phyloP scores from a whole-genome alignment of 2,113 vertebrate species.

The Salminus brasiliensis region DNA sequence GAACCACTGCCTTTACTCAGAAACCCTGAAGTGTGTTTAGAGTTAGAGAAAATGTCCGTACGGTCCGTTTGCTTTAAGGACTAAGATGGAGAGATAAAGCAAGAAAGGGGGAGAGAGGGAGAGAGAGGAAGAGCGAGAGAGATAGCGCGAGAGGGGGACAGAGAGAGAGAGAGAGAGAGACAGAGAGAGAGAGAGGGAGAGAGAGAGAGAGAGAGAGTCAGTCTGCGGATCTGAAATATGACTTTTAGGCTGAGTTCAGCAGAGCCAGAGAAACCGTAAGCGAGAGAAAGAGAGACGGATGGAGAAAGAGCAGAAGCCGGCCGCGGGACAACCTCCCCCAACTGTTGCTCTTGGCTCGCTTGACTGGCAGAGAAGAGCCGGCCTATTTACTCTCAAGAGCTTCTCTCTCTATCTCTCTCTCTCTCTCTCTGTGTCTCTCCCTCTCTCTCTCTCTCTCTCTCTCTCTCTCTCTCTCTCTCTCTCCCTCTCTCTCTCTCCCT shows the following conservation, averaged over 20 bases:
- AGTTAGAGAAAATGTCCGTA: no score
- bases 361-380: slow-evolving; percentile 64
- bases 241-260: slow-evolving; percentile 62
- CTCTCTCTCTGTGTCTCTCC: no score
- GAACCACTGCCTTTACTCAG: no score
- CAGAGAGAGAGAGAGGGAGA: neutral
- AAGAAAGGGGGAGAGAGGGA: no score
- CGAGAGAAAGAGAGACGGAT: neutral
- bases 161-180: neutral
- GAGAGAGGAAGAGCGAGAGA: no score
- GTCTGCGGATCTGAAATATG: neutral
- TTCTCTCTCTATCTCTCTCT: slow-evolving; percentile 48
- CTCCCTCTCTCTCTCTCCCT: no score
- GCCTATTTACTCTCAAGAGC: slow-evolving; percentile 67
- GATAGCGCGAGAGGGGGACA: no score
- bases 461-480: no score
- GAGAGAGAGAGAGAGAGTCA: neutral
- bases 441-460: slow-evolving; percentile 12
- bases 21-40: no score
- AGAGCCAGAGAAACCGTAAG: slow-evolving; percentile 60
- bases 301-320: slow-evolving; percentile 52
- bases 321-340: slow-evolving; percentile 61
- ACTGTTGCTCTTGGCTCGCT: slow-evolving; percentile 68
- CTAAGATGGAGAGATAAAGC: no score
- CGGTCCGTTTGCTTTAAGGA: no score